Base-by-base conservation (phyloP, 2,888 invertebrate genomes). In the Diaperis boleti region DNA sequence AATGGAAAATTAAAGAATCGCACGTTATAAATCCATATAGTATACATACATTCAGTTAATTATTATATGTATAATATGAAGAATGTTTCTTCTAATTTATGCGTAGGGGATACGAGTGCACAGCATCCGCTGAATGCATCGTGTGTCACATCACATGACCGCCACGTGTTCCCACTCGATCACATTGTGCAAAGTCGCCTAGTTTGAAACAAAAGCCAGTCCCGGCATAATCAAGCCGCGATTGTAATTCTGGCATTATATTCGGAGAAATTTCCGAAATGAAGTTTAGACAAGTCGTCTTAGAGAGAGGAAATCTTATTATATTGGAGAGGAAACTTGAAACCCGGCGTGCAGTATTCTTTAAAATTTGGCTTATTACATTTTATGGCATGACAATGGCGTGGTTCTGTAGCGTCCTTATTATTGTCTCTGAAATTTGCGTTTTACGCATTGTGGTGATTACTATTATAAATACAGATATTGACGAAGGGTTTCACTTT, bases 401-500 rank as follows among this genome's bases (percentile, higher is more conserved):
- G 37, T 39, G 52, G 60, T 45, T 49, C 47, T 61, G 57, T 44
- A 62, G 62, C 52, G 59, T 57, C 57, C 57, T 57, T 52, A 57
- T 52, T 56, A 56, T 56, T 56, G 56, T 56, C 47, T 52, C 39
- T 29, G 54, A 42, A 41, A 54, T 54, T 44, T 41, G 20, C 41
- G 61, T 10, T 57, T 13, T 39, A 29, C 62, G 44, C 37, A 39
- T 54, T 54, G 54, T 47, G 56, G 56, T 45, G 65, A 66, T 67
- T 66, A 57, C 56, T 60, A 55, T 62, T 63, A 66, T 68, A 68
- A 68, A 68, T 68, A 69, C 63, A 56, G 37, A 29, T 55, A 62
- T 65, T 68, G 67, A 68, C 66, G 55, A 64, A 64, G 66, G 64
- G 59, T 65, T 68, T 65, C 65, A 49, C 62, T 66, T 64, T 67